These are phyloP conservation scores for Vulpes vulpes DNA, from an alignment of 2,113 vertebrate species.

Conservation along the genomic window DNA sequence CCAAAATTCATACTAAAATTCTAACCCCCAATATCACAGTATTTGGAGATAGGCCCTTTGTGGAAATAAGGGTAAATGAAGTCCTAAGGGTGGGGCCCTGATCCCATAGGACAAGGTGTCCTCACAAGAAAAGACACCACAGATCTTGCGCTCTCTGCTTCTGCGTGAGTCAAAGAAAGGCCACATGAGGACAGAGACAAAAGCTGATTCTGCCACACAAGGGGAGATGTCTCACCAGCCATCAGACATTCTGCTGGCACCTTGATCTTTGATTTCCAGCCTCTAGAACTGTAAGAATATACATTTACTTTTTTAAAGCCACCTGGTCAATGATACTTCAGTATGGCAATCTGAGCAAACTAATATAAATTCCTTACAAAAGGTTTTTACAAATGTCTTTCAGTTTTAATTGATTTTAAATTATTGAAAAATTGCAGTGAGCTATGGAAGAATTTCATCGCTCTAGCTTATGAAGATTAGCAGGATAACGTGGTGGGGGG, in stretches of 20 bases:
- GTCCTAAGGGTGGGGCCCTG: neutral
- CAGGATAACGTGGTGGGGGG: neutral
- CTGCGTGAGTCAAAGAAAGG: neutral
- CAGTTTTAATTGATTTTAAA: neutral
- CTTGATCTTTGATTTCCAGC: neutral
- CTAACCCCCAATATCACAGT: neutral
- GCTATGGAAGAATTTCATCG: neutral
- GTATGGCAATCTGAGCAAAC: too few relatives aligned
- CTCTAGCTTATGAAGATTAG: neutral
- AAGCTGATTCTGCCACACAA: neutral
- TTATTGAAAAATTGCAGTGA: neutral
- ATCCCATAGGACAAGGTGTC: neutral
- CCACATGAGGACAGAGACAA: neutral
- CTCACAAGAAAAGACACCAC: neutral
- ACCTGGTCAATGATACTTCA: neutral
- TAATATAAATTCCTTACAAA: neutral
- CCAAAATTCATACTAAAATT: neutral
- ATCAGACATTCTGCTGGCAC: neutral
- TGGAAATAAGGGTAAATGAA: neutral
- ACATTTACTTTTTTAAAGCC: neutral
- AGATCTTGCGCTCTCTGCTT: neutral
- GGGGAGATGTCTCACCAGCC: neutral
- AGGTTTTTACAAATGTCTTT: neutral
- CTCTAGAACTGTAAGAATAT: neutral
- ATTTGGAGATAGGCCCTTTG: neutral